Conservation (phyloP, 37 sponge, comb jelly and placozoan genomes). For the Beroe forskalii region DNA sequence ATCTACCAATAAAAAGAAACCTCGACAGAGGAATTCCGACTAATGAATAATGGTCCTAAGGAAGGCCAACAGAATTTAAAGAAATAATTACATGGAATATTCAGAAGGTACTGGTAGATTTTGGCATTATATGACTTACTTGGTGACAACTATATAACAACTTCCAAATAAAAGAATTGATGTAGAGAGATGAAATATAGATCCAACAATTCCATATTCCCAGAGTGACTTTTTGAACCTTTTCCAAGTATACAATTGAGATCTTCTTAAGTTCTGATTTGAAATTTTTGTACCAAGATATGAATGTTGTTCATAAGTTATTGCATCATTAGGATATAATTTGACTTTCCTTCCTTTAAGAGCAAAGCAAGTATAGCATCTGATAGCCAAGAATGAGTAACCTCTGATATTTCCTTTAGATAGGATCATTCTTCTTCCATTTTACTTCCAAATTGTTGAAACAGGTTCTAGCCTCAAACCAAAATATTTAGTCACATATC, state of each 20-base stretch:
- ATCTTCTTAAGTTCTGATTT: neutral
- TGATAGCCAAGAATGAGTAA: neutral
- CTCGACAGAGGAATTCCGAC: neutral
- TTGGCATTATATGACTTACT: too few relatives aligned
- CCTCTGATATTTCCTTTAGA: neutral
- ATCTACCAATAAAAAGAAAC: too few relatives aligned
- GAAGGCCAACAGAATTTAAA: neutral
- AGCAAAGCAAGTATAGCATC: neutral
- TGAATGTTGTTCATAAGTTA: too few relatives aligned
- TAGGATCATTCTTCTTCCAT: neutral
- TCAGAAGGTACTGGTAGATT: neutral
- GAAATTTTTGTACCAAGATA: neutral
- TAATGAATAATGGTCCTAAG: neutral
- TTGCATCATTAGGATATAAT: too few relatives aligned
- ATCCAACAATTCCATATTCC: constrained; percentile 45
- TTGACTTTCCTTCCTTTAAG: neutral
- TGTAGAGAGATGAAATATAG: constrained; percentile 9
- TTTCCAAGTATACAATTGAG: neutral
- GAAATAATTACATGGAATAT: neutral
- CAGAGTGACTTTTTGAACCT: neutral
- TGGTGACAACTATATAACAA: constrained; percentile 18
- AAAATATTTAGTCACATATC: too few relatives aligned
- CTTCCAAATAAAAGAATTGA: constrained; percentile 15
- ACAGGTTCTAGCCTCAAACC: too few relatives aligned
- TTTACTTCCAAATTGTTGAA: too few relatives aligned